Base-by-base conservation (phyloP, 2,888 invertebrate genomes). In the Pegoplata infirma region DNA sequence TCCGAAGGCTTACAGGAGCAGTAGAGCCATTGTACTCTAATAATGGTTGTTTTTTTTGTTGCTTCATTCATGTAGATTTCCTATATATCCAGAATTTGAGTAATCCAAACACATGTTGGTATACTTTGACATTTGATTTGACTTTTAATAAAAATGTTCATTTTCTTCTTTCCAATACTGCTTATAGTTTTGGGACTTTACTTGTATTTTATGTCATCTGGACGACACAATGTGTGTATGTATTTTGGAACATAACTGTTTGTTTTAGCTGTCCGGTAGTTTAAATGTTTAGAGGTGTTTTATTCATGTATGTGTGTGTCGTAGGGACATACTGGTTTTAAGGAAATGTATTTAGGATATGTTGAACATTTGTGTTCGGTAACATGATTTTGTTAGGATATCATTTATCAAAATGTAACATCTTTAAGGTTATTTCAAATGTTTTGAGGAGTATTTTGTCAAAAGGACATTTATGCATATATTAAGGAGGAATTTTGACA, bases 61-160 rank as follows among this genome's bases (percentile, higher is more conserved):
- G n/a, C n/a, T n/a, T n/a, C n/a, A n/a, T n/a, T n/a, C n/a, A 47
- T 44, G 12, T 63, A 63, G 55, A 40, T 40, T 40, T 40, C 36
- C 36, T 12, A 1, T 47, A 17, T 16, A n/a, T n/a, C 53, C 61
- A 53, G 28, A 67, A 23, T 71, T 40, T 40, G 68, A 17, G 59
- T 59, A 74, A 69, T 61, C 49, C 69, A 59, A 73, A 69, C 47
- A 64, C 68, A 46, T 46, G 63, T 40, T 73, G n/a, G 36, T 69
- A 47, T 59, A 17, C 53, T 63, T 47, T 74, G 73, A 74, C 73
- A 78, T 66, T 40, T 69, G 78, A 78, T 59, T 53, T 64, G 72
- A 67, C 53, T 73, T 58, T n/a, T 73, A 72, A 68, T 68, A 68
- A 63, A n/a, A 63, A 63, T 40, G 36, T 40, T 12, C 49, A 64